Evolutionary conservation across 2,113 vertebrate species (phyloP), one percentile per base, ranked within the genome.

Genomic region (Dromiciops gliroides): DNA sequence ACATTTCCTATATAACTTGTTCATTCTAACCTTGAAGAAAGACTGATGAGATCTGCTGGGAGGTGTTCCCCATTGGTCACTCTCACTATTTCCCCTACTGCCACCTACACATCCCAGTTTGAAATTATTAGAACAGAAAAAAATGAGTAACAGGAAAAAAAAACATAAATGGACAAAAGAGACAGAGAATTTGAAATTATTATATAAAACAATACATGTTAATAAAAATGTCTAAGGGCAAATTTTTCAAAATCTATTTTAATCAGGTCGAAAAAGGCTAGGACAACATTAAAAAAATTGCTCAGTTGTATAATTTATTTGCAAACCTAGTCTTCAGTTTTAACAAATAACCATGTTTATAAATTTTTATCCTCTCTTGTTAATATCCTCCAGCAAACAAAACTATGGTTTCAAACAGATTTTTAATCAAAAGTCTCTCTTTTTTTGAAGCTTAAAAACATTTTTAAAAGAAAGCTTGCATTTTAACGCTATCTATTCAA

Each of bases 11-110:
- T 95, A 92, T 91, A 91, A 90, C 96, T 96, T 92, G 19, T 98
- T 93, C 95, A 98, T 99, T 98, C 99, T 99, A 98, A 99, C 99
- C 99, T 99, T 98, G 99, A 99, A 2, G 99, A 99, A 97, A 99
- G 99, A 98, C 99, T 99, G 99, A 99, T 99, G 99, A 99, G 99
- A 98, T 99, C 99, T 97, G 99, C 99, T 98, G 99, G 99, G 98
- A 99, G 99, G 98, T 99, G 99, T 47, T 99, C 99, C 99, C 99
- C 99, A 98, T 99, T 99, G 99, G 99, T 99, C 98, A 99, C 99
- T 99, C 99, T 99, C 98, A 99, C 99, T 99, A 99, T 99, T 98
- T 99, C 99, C 98, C 99, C 99, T 98, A 99, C 99, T 98, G 99
- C 98, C 99, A 99, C 99, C 99, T 99, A 99, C 97, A 99, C 92